A percentile compares a stretch with the other conserved stretches of the same genome.
Conservation (phyloP, 1,140 invertebrate genomes). For the Rhysida immarginata region DNA sequence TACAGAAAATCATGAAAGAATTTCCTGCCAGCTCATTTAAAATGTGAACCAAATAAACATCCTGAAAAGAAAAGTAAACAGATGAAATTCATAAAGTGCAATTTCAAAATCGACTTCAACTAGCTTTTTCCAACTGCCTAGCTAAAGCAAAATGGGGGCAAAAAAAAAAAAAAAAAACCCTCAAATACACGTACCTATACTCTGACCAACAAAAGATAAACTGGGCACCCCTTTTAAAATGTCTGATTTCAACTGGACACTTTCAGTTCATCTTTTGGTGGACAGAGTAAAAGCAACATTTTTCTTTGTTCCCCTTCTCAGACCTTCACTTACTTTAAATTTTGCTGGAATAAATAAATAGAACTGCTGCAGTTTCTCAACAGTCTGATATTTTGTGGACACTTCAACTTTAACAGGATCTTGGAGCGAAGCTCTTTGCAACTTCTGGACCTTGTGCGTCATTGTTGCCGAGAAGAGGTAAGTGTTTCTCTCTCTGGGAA, state of each 20-base stretch:
- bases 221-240: no score
- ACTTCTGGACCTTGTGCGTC: slow-evolving; percentile 94
- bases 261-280: no score
- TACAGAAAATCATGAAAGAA: slow-evolving; percentile 93
- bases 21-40: slow-evolving; percentile 92
- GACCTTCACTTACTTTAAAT: slow-evolving; percentile 64
- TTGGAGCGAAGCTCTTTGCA: slow-evolving; percentile 83
- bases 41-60: slow-evolving; percentile 91
- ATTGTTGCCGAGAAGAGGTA: slow-evolving; percentile 93
- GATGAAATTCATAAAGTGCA: no score
- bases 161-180: background rate
- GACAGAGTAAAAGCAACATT: no score
- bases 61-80: slow-evolving; percentile 40
- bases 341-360: slow-evolving; percentile 94
- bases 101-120: no score
- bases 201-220: no score
- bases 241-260: no score
- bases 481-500: slow-evolving; percentile 73
- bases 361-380: slow-evolving; percentile 87
- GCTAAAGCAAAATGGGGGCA: no score
- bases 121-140: no score
- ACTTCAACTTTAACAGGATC: slow-evolving; percentile 88
- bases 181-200: background rate
- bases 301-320: no score
- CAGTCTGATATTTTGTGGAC: slow-evolving; percentile 93